A percentile compares a stretch with the other conserved stretches of the same genome.
Evolutionary conservation across 2,113 vertebrate species (phyloP).

Genomic region (Tricholaema leucomelas): DNA sequence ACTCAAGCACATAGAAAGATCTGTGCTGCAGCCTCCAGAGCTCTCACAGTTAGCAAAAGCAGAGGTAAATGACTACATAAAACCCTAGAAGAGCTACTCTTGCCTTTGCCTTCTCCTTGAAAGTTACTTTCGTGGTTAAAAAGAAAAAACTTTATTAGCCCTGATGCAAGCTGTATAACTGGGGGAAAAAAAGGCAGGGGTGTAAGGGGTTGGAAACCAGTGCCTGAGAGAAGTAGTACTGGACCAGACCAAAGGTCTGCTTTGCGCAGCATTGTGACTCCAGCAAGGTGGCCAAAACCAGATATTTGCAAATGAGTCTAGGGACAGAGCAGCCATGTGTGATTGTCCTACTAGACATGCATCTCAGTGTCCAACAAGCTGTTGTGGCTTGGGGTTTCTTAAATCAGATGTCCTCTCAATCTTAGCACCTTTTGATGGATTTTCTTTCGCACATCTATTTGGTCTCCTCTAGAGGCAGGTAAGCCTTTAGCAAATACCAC

Average conservation of each 20-base stretch:
- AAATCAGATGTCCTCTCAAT: background rate
- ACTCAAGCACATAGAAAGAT: background rate
- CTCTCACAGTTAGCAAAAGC: background rate
- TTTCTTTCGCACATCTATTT: background rate
- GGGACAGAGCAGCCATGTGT: background rate
- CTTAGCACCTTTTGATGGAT: background rate
- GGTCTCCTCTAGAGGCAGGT: background rate
- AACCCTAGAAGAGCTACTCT: background rate
- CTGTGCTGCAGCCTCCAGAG: background rate
- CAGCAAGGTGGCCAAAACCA: background rate
- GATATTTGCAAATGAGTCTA: background rate
- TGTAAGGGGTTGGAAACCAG: background rate
- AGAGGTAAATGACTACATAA: background rate
- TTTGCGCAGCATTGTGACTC: background rate
- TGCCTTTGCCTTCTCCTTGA: background rate
- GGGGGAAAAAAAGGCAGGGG: accelerated
- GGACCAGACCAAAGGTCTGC: background rate
- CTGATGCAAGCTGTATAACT: background rate
- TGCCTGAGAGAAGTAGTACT: background rate
- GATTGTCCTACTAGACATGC: background rate
- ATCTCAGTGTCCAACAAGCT: background rate
- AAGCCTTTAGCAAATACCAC: conserved; percentile 3
- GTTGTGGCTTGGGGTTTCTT: background rate
- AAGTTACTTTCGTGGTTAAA: background rate
- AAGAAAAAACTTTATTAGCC: background rate